Percentiles rank a stretch among this genome's conserved stretches.
Conservation (phyloP, 2,888 invertebrate genomes). For the Melieria omissa region DNA sequence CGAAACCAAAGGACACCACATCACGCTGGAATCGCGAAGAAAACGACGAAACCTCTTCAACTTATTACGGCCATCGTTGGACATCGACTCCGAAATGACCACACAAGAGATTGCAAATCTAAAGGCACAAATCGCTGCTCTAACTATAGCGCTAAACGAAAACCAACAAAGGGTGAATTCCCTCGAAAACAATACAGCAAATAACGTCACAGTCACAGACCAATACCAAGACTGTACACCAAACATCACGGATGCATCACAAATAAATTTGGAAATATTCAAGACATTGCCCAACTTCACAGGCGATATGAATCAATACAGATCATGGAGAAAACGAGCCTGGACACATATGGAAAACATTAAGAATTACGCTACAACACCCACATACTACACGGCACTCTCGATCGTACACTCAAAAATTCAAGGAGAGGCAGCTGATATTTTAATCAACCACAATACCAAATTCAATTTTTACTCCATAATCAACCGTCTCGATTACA, state of each 20-base stretch:
- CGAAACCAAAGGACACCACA: no score
- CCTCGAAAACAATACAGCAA: background rate
- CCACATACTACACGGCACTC: conserved; percentile 29
- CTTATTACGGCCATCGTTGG: background rate
- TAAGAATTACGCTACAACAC: conserved; percentile 11
- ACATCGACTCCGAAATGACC: background rate
- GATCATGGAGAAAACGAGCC: conserved; percentile 18
- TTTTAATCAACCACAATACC: conserved; percentile 21
- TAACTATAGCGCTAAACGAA: background rate
- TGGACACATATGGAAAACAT: conserved; percentile 19
- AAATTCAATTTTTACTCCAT: conserved; percentile 32
- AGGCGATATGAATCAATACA: conserved; percentile 15
- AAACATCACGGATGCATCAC: conserved; percentile 19
- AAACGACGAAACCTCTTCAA: background rate
- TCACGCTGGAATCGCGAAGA: conserved; percentile 15
- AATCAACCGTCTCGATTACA: conserved; percentile 31
- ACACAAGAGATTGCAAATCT: background rate
- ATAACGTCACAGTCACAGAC: background rate
- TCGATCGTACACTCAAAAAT: conserved; percentile 16
- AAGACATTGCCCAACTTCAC: conserved; percentile 24
- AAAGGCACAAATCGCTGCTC: conserved; percentile 6
- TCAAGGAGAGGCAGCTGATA: conserved; percentile 16
- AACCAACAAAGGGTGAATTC: conserved; percentile 2
- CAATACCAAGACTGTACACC: conserved; percentile 14
- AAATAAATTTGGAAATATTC: conserved; percentile 26